Evolutionary conservation across 2,797 vertebrate genomes (phyloP).

Genomic region (Acipenser oxyrinchus): DNA sequence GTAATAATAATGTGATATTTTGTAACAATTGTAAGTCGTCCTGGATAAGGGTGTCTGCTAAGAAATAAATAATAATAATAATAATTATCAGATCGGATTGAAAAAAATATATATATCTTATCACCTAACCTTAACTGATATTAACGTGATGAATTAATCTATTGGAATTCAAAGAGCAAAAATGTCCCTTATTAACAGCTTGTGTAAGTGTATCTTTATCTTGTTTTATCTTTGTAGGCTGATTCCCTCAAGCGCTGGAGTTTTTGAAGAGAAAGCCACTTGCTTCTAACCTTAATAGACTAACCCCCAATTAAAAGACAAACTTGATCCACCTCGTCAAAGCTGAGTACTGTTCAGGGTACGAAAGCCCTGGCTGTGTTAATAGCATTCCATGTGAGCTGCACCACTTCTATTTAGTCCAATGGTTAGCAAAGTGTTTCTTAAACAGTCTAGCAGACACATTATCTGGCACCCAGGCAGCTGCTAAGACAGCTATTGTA

Average conservation of each 20-base stretch:
- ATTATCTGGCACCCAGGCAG: neutral
- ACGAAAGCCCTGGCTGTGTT: constrained; percentile 2
- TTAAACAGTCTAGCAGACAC: neutral
- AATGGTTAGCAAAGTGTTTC: no score
- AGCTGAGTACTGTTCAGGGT: neutral
- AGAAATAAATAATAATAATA: no score
- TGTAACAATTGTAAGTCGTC: no score
- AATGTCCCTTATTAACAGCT: constrained; percentile 34
- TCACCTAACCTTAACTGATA: constrained; percentile 28
- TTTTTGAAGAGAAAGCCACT: constrained; percentile 28
- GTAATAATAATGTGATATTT: no score
- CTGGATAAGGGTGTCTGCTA: no score
- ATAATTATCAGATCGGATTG: neutral
- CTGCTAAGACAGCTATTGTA: neutral
- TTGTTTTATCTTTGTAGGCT: constrained; percentile 22
- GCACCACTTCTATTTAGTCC: neutral
- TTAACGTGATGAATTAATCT: constrained; percentile 30
- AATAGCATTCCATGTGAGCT: constrained; percentile 1
- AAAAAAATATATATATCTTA: constrained; percentile 24
- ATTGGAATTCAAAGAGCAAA: constrained; percentile 32
- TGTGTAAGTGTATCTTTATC: constrained; percentile 40
- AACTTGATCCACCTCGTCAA: constrained; percentile 22
- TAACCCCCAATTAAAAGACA: constrained; percentile 36
- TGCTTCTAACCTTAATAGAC: constrained; percentile 34
- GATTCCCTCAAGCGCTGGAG: constrained; percentile 24